Evolutionary conservation across 2,888 invertebrate genomes (phyloP), one percentile per base, ranked within the genome.

Genomic region (Steinernema hermaphroditum): DNA sequence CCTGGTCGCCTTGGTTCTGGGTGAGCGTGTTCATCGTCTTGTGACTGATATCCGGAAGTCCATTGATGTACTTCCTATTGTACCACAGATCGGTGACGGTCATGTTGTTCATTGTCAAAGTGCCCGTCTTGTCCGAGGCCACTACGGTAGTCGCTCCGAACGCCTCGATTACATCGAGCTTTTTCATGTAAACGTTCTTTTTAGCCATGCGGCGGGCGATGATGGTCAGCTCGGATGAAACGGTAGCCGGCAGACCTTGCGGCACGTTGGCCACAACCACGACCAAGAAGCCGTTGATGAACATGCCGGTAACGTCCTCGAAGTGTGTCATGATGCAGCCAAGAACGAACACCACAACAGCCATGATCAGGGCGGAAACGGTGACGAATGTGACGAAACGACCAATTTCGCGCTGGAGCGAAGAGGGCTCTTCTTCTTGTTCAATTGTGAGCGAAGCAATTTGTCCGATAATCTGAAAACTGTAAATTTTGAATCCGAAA

Each of bases 81-180:
- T 71, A 77, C 78, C 78, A 81, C 50, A 81, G 50, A 69, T 80
- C 80, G 37, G 79, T 81, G 14, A 81, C 81, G 44, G 78, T 80
- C 75, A 81, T 76, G 68, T 74, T 74, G 68, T 81, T 81, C 74
- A 80, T 77, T 1, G 81, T 81, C 49, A 81, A 50, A 1, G 79
- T 78, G 71, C 81, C 81, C n/a, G 80, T 77, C 54, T 79, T 80
- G 72, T 78, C 77, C 0, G 77, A 76, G 14, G 78, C 78, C 46
- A 81, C 77, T 0, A 81, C 69, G 1, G 78, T 81, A 0, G 78
- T 74, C 16, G 81, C 78, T 22, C 80, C 81, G 41, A 81, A 72
- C 12, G 76, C 74, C 68, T 81, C 81, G 43, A 80, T 78, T 43
- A 75, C 75, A 44, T 81, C 81, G 32, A 80, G 46, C 62, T 80